These are phyloP conservation scores for Anguilla obscura DNA, from an alignment of 2,797 vertebrate species.

Conservation along the genomic window DNA sequence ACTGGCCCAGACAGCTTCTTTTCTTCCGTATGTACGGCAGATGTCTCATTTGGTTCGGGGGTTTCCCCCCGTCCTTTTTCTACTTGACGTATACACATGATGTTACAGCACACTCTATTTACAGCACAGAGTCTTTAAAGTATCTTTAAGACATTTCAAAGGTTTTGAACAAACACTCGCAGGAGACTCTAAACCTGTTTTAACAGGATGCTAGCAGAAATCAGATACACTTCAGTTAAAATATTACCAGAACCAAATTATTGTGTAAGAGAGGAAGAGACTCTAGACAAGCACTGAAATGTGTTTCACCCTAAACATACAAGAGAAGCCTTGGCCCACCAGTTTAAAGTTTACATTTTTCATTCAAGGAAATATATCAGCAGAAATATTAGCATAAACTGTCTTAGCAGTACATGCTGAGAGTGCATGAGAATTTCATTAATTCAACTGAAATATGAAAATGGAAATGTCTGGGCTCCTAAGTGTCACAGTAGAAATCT, in stretches of 20 bases:
- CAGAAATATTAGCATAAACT: too few species aligned
- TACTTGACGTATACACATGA: neutral
- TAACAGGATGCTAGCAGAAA: neutral
- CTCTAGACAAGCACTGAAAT: neutral
- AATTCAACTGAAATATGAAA: too few species aligned
- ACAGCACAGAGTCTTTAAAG: neutral
- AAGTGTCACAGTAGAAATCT: too few species aligned
- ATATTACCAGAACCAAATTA: neutral
- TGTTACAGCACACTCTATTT: neutral
- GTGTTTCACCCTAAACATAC: neutral
- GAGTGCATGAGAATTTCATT: too few species aligned
- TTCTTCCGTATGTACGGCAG: neutral
- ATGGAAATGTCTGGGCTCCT: too few species aligned
- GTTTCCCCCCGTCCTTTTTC: neutral
- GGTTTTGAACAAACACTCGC: neutral
- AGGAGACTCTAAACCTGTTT: neutral
- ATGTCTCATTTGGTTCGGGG: neutral
- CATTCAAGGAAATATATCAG: too few species aligned
- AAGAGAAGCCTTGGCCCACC: neutral
- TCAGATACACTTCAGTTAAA: neutral
- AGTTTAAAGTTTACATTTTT: too few species aligned
- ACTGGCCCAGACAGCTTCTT: slow-evolving; percentile 6
- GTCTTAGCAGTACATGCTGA: too few species aligned
- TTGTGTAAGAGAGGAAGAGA: neutral
- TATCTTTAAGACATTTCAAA: neutral